Base-by-base conservation (phyloP, 1,140 invertebrate species). In the Drosophila auraria region DNA sequence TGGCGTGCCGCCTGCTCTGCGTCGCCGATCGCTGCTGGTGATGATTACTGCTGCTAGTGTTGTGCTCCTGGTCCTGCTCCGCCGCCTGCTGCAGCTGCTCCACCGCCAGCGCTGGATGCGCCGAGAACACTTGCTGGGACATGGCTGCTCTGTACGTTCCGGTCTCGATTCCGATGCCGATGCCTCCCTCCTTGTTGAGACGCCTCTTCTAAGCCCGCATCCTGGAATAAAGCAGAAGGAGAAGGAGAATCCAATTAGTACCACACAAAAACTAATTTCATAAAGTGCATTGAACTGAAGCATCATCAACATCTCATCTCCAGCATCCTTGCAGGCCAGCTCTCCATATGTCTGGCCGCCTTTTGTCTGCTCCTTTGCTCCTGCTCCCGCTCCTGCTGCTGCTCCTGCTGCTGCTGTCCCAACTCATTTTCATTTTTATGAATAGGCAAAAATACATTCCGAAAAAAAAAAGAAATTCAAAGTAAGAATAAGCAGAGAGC, bases 371-470 rank as follows among this genome's bases (percentile, higher is more conserved):
- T 50, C 38, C 54, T 50, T 66, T 64, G 49, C 58, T 70, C 15
- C 58, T 83, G 72, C 54, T 54, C 17, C 53, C 33, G 45, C 73
- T 78, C 14, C 38, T 40, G 23, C 53, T 77, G 27, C 20, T 54
- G 25, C 38, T 40, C 15, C 53, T 77, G 27, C 20, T 54, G 25
- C 77, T 59, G 56, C 78, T 82, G 78, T 79, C 79, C 83, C 74
- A 74, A 81, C 82, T 82, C 87, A 90, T 91, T 91, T 91, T 78
- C 66, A 87, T 74, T 91, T 91, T 90, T 91, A 90, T 90, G 87
- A 90, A 90, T 90, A 90, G 86, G 79, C 87, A 90, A 89, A 82
- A 86, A 90, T 79, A 82, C 82, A 81, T 80, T 70, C 60, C 59
- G 17, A 58, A 70, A 71, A 74, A 62, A 40, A 60, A 30, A 69